Conservation (phyloP, 1,140 invertebrate genomes). For the Drosophila saltans region DNA sequence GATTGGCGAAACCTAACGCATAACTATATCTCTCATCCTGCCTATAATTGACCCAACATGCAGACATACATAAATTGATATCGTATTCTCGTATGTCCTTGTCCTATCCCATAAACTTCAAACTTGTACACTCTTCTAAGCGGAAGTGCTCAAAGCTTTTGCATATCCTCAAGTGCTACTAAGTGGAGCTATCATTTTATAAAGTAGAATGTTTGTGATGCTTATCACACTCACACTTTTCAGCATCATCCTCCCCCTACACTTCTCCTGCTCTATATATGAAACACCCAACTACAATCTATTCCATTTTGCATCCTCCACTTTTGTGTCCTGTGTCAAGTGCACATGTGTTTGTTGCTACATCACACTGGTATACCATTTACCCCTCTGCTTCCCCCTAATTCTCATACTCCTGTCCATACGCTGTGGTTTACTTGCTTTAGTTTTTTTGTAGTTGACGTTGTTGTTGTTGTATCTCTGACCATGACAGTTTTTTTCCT, state of each 20-base stretch:
- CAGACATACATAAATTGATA: neutral
- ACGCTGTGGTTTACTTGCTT: conserved; percentile 27
- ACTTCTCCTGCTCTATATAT: neutral
- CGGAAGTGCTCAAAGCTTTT: conserved; percentile 75
- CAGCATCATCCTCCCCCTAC: neutral
- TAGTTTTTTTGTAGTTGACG: neutral
- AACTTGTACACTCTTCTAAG: conserved; percentile 26
- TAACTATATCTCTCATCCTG: neutral
- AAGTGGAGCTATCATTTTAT: conserved; percentile 75
- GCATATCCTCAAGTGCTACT: conserved; percentile 78
- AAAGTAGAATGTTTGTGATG: conserved; percentile 51
- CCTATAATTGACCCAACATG: neutral
- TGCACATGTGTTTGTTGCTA: conserved; percentile 60
- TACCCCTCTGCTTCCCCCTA: neutral
- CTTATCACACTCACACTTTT: conserved; percentile 57
- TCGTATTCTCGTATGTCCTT: neutral
- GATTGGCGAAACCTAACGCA: neutral
- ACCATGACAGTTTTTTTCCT: conserved; percentile 68
- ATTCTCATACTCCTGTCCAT: conserved; percentile 10
- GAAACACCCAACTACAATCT: neutral
- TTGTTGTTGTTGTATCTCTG: conserved; percentile 52
- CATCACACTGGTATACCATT: conserved; percentile 5
- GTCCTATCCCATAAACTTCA: conserved; percentile 6
- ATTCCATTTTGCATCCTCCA: neutral
- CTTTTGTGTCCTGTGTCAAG: conserved; percentile 48